Conservation (phyloP, 2,797 vertebrate species). For the Dipus sagitta region DNA sequence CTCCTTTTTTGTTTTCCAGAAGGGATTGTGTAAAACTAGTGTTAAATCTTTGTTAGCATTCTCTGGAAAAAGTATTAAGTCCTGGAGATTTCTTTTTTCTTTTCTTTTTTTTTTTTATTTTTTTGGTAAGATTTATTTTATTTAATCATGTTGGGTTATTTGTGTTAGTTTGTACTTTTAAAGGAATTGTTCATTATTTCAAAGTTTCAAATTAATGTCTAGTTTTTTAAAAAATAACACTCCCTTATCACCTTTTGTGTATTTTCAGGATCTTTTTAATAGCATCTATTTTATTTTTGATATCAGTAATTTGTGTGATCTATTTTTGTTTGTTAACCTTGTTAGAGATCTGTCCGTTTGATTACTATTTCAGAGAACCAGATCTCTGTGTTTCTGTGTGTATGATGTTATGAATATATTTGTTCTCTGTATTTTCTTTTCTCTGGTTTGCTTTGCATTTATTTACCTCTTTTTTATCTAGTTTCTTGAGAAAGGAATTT, state of each 20-base stretch:
- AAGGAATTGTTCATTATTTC: no score
- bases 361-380: background rate
- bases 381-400: background rate
- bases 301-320: background rate
- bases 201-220: background rate
- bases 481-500: constrained; percentile 38
- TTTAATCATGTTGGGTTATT: no score
- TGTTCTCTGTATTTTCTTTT: constrained; percentile 2
- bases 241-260: background rate
- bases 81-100: no score
- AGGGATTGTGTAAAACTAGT: no score
- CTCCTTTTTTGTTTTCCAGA: no score
- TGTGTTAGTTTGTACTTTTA: no score
- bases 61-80: no score
- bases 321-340: background rate
- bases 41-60: no score
- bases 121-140: no score
- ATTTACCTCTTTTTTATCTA: constrained; percentile 1
- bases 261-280: background rate
- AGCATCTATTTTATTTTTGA: background rate
- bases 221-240: background rate
- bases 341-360: background rate
- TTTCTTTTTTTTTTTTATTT: no score
- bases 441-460: background rate
- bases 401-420: constrained; percentile 16